Percentiles rank a stretch among this genome's conserved stretches.
Conservation (phyloP, 2,113 vertebrate species). For the Gallinago jamesoni region DNA sequence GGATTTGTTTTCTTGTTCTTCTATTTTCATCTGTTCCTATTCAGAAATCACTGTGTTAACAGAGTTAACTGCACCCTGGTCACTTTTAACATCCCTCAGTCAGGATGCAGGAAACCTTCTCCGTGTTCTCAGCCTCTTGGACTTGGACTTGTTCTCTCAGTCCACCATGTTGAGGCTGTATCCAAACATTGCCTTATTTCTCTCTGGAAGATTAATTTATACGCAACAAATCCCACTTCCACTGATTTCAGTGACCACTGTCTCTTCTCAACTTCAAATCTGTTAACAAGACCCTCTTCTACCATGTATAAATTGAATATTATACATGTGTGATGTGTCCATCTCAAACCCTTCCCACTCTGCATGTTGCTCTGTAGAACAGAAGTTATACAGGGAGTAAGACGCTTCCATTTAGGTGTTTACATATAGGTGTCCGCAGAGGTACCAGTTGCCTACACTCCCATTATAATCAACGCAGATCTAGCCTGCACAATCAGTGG, state of each 20-base stretch:
- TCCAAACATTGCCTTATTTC: background rate
- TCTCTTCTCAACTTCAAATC: background rate
- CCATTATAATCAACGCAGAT: background rate
- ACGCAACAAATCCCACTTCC: background rate
- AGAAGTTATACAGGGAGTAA: background rate
- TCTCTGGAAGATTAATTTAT: background rate
- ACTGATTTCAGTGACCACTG: background rate
- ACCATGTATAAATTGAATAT: background rate
- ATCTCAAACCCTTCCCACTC: accelerated
- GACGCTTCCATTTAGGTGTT: background rate
- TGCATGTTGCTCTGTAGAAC: accelerated
- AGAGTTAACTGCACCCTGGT: background rate
- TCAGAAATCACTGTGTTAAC: background rate
- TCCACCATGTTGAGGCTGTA: background rate
- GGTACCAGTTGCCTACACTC: background rate
- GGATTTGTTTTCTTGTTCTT: background rate
- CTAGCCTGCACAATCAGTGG: background rate
- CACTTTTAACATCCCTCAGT: background rate
- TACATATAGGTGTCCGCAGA: background rate
- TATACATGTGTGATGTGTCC: background rate
- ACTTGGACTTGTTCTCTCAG: too few relatives aligned
- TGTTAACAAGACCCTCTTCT: background rate
- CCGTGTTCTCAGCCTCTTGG: background rate
- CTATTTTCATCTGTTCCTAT: background rate
- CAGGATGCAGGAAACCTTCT: background rate